Conservation (phyloP, 2,888 invertebrate species). For the Tinea trinotella region DNA sequence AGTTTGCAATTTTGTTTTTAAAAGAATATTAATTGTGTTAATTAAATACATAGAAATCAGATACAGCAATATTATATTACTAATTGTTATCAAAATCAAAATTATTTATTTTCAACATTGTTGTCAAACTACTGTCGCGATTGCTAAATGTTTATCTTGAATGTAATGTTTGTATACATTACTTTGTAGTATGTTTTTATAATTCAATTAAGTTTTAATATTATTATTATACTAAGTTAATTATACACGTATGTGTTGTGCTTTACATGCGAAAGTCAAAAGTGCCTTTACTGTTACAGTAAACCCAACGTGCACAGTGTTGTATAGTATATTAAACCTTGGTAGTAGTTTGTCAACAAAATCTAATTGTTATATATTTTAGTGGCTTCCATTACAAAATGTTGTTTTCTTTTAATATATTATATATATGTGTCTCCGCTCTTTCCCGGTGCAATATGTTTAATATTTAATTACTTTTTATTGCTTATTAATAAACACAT, state of each 20-base stretch:
- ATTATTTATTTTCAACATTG: constrained; percentile 11
- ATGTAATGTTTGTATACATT: not conserved
- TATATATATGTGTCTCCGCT: constrained; percentile 36
- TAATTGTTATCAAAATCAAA: constrained; percentile 15
- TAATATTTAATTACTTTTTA: constrained; percentile 64
- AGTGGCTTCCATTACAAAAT: constrained; percentile 45
- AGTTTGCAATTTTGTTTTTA: constrained; percentile 31
- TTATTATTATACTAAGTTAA: no score
- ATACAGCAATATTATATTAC: constrained; percentile 11
- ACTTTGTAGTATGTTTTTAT: not conserved
- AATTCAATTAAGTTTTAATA: not conserved
- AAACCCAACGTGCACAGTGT: constrained; percentile 34
- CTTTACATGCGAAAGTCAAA: no score
- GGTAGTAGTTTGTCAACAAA: constrained; percentile 35
- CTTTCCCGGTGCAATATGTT: constrained; percentile 45
- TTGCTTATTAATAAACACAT: constrained; percentile 52
- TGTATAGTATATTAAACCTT: constrained; percentile 22
- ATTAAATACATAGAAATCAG: not conserved
- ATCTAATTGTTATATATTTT: constrained; percentile 26
- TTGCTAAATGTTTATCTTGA: constrained; percentile 10
- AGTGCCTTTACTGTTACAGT: constrained; percentile 58
- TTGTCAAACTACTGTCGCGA: constrained; percentile 30
- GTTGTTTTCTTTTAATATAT: constrained; percentile 37
- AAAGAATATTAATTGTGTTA: constrained; percentile 18
- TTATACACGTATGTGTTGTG: no score